A percentile compares a stretch with the other conserved stretches of the same genome.
phyloP scores from a whole-genome alignment of 64 coral and sea anemone species.

The Trachythela sp. region DNA sequence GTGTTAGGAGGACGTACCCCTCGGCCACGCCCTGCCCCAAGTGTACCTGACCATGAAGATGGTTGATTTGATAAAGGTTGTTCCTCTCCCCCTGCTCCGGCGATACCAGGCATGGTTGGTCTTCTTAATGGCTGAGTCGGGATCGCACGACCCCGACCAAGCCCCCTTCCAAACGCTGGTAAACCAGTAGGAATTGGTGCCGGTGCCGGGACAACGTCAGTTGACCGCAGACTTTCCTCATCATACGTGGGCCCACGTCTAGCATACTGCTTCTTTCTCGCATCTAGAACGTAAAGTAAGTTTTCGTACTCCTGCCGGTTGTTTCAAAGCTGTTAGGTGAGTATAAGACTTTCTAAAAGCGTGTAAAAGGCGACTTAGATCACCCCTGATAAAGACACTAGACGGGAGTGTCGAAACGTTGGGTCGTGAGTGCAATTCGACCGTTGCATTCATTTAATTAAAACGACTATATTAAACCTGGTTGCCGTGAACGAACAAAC shows the following conservation, averaged over 20 bases:
- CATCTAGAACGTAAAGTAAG: background rate
- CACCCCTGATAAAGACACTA: no score
- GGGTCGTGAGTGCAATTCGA: no score
- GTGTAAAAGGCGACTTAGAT: no score
- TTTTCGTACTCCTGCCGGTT: background rate
- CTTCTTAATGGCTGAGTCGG: constrained; percentile 63
- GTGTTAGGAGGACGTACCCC: constrained; percentile 7
- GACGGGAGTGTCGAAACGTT: no score
- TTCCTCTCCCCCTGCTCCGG: constrained; percentile 2
- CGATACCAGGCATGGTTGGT: constrained; percentile 53
- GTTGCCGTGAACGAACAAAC: no score
- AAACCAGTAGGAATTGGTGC: background rate
- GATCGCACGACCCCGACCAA: constrained; percentile 65
- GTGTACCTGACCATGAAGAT: constrained; percentile 8
- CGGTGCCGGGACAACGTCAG: background rate
- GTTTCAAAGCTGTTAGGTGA: no score
- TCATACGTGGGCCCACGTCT: constrained; percentile 59
- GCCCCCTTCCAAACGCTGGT: constrained; percentile 23
- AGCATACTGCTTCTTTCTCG: background rate
- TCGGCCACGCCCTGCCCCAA: constrained; percentile 15
- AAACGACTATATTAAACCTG: no score
- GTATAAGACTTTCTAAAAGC: no score
- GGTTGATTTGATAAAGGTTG: background rate
- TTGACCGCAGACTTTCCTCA: constrained; percentile 26
- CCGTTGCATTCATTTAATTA: no score